phyloP scores from a whole-genome alignment of 2,797 vertebrate genomes.

The Harpagifer antarcticus region DNA sequence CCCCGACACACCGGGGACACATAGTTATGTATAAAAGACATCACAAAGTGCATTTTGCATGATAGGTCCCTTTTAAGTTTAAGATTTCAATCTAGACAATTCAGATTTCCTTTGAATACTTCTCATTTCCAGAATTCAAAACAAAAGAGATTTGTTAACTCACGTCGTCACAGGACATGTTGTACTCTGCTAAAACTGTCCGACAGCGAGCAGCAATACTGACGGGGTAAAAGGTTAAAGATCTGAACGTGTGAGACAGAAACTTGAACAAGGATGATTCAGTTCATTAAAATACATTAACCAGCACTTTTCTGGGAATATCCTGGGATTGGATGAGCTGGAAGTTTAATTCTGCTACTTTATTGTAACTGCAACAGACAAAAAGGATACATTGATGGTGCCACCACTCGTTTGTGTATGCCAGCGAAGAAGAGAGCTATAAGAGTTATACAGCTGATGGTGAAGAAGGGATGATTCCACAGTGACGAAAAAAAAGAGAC shows the following conservation, averaged over 20 bases:
- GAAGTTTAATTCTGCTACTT: background rate
- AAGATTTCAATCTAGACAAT: too few relatives aligned
- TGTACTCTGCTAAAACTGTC: conserved; percentile 98
- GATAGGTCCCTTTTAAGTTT: too few relatives aligned
- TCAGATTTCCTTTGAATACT: too few relatives aligned
- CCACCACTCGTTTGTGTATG: conserved; percentile 98
- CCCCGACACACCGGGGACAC: too few relatives aligned
- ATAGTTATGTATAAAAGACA: too few relatives aligned
- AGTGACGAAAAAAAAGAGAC: conserved; percentile 98
- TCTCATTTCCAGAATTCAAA: background rate
- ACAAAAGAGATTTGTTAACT: conserved; percentile 76
- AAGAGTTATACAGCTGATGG: conserved; percentile 97
- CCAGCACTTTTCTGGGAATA: background rate
- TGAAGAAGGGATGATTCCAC: conserved; percentile 99
- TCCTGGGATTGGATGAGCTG: background rate
- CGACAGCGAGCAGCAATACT: conserved; percentile 97
- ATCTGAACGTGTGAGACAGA: conserved; percentile 8
- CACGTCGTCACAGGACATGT: conserved; percentile 99
- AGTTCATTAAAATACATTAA: background rate
- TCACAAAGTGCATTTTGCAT: too few relatives aligned
- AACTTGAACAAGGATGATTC: background rate
- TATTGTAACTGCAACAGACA: background rate
- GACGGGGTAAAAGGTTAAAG: conserved; percentile 65
- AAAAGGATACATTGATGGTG: conserved; percentile 99
- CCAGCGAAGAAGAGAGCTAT: conserved; percentile 99